Conservation (phyloP, 2,797 vertebrate species). For the Coregonus ussuriensis region DNA sequence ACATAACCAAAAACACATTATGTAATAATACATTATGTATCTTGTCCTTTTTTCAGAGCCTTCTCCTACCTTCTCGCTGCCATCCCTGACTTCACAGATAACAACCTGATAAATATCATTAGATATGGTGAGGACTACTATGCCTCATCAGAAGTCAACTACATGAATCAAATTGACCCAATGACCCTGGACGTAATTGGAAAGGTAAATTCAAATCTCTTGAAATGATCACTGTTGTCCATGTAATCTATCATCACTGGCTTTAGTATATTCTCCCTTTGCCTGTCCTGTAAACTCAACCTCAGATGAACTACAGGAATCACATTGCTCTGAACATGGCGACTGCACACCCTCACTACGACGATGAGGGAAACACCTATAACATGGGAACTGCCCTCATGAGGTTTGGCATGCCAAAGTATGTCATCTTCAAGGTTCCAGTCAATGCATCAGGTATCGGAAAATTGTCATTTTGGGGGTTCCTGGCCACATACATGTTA, state of each 20-base stretch:
- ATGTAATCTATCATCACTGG: background rate
- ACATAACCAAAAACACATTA: background rate
- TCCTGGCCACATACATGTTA: background rate
- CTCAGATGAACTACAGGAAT: constrained; percentile 87
- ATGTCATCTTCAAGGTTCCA: constrained; percentile 89
- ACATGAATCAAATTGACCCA: constrained; percentile 88
- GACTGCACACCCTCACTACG: constrained; percentile 94
- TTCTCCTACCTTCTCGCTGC: constrained; percentile 85
- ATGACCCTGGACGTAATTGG: constrained; percentile 84
- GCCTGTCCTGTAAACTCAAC: constrained; percentile 14
- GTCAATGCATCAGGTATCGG: constrained; percentile 72
- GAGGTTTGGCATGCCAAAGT: constrained; percentile 85
- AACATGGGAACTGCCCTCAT: constrained; percentile 93
- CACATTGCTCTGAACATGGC: constrained; percentile 85
- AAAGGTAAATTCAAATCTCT: constrained; percentile 72
- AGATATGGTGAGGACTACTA: constrained; percentile 88
- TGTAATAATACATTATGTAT: background rate
- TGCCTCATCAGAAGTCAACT: constrained; percentile 89
- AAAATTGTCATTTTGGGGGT: background rate
- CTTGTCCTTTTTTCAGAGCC: constrained; percentile 68
- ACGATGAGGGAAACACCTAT: constrained; percentile 84
- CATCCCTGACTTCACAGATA: constrained; percentile 94
- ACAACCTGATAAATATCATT: constrained; percentile 94
- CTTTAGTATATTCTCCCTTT: background rate
- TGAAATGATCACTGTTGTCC: background rate